Evolutionary conservation across 2,113 vertebrate genomes (phyloP), one percentile per base, ranked within the genome.

Genomic region (Phylloscopus whistleri): DNA sequence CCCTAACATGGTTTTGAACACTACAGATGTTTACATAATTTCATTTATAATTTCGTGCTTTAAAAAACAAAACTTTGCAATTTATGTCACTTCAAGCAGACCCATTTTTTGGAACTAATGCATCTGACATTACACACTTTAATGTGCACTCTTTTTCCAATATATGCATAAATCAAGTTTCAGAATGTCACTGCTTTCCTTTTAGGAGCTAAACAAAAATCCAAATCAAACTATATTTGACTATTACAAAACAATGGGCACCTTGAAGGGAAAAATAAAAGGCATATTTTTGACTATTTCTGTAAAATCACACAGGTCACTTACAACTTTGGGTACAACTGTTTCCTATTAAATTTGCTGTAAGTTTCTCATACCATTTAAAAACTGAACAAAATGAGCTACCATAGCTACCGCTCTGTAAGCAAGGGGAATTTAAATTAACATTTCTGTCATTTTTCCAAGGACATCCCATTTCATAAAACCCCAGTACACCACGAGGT

Each of bases 391-490:
- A 69, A 75, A 86, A 69, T 37, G n/a, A 84, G 35, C 27, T 41
- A 80, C 63, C 41, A 76, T 0, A 75, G 52, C 44, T 72, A 44
- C 19, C 4, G 9, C 26, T 43, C 10, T 11, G 7, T 41, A 60
- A 74, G 43, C 13, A 77, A 60, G 12, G 2, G 49, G 7, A 43
- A 67, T 17, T 62, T 21, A 52, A 75, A 60, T 12, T 52, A 66
- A 53, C 8, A 7, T 30, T 56, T 76, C 41, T 58, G 18, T 13
- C 59, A 7, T 21, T 44, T 52, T 35, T 30, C 12, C n/a, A 64
- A 1, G 7, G 23, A 66, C 0, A 0, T 63, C 6, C 6, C 6
- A 5, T 46, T n/a, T 73, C 62, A 60, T 39, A 68, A 35, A 48
- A 56, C 9, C 7, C 43, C 39, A 59, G 52, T 5, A 59, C 15